Evolutionary conservation across 2,888 invertebrate genomes (phyloP), one percentile per base, ranked within the genome.

Genomic region (Melipona beecheii): DNA sequence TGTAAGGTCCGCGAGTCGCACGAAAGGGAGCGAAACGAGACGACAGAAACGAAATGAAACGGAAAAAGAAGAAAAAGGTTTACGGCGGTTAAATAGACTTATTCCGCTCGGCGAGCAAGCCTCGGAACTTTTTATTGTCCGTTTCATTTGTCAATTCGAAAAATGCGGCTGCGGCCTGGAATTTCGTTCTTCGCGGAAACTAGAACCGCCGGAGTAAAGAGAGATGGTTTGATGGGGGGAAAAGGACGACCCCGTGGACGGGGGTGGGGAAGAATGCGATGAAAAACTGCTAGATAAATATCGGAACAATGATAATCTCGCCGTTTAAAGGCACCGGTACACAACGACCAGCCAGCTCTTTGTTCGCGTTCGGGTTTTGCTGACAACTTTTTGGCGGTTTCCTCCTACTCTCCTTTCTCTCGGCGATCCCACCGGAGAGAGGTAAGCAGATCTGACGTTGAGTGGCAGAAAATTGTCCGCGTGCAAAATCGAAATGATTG

Each of bases 261-360:
- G 19, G n/a, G 43, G 52, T 27, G 58, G 54, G 77, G 49, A 58
- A 77, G 50, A 80, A 81, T 82, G 84, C 82, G 81, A 82, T 72
- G 75, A 83, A 75, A 90, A 89, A 90, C 90, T 90, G 81, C 69
- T 84, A 92, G 93, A 93, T 93, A 92, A 93, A 92, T 90, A 92
- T 92, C 92, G 88, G 86, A 84, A 91, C 90, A 89, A 93, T 91
- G 91, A 91, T 92, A 92, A 93, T 93, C 93, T 90, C 79, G 74
- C 72, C 81, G 87, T 90, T 89, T 88, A 87, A 85, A 86, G 77
- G 78, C 50, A 78, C 62, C 73, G 58, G 69, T 74, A 70, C 58
- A 66, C 78, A 66, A 65, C 76, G 81, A 64, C 80, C 80, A 52
- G 78, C 58, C 68, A 60, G 69, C n/a, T 66, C 76, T 87, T 91